Evolutionary conservation across 2,888 invertebrate genomes (phyloP).

Genomic region (Ophion ventricosus): DNA sequence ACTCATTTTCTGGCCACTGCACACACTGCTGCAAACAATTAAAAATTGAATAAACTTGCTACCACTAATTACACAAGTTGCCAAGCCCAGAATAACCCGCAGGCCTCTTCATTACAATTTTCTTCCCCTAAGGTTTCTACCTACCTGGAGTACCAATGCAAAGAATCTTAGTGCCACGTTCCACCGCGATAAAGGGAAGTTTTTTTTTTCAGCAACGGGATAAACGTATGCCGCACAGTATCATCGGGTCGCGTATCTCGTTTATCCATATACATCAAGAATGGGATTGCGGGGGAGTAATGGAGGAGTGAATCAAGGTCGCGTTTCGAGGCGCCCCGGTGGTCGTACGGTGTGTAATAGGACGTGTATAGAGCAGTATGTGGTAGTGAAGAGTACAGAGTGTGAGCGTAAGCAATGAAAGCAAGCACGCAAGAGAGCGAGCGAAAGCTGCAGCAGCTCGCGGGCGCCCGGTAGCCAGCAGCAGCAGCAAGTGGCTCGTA

Average conservation of each 20-base stretch:
- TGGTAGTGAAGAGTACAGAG: slow-evolving; percentile 72
- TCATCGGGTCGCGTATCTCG: slow-evolving; percentile 19
- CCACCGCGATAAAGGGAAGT: not conserved
- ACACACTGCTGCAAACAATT: not conserved
- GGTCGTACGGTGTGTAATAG: slow-evolving; percentile 60
- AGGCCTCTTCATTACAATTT: not conserved
- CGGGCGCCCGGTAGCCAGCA: slow-evolving; percentile 64
- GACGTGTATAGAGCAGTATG: slow-evolving; percentile 64
- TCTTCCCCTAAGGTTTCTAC: not conserved
- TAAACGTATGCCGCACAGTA: not conserved
- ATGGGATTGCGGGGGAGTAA: slow-evolving; percentile 63
- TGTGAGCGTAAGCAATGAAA: slow-evolving; percentile 81
- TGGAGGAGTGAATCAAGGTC: slow-evolving; percentile 74
- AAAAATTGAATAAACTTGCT: not conserved
- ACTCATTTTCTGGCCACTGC: too few relatives aligned
- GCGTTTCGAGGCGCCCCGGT: slow-evolving; percentile 72
- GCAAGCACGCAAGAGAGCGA: slow-evolving; percentile 70
- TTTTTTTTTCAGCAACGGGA: not conserved
- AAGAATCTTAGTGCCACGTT: not conserved
- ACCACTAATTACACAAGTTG: not conserved
- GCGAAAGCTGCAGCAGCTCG: slow-evolving; percentile 63
- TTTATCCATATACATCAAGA: slow-evolving; percentile 42
- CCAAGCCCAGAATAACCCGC: not conserved
- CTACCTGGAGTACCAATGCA: not conserved
- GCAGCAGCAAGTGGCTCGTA: slow-evolving; percentile 83